Percentiles rank a stretch among this genome's conserved stretches.
phyloP scores from a whole-genome alignment of 2,888 invertebrate genomes.

The Atrina japonica region DNA sequence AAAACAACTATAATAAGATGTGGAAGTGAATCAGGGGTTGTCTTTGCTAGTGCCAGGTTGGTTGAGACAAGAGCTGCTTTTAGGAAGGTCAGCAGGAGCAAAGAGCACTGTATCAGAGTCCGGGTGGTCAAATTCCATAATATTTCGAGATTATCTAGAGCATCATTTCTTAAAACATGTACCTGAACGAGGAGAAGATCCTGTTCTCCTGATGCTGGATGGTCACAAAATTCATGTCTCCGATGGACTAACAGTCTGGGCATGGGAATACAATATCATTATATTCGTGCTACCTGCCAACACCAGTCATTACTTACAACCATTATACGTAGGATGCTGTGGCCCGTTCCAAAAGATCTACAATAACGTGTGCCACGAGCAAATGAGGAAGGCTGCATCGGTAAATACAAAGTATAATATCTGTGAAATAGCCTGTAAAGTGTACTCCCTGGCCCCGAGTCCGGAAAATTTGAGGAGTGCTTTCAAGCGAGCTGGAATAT shows the following conservation, averaged over 20 bases:
- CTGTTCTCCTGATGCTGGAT: conserved; percentile 12
- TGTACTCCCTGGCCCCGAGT: not conserved
- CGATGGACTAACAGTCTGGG: conserved; percentile 12
- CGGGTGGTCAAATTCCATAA: conserved; percentile 24
- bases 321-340: conserved; percentile 18
- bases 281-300: conserved; percentile 22
- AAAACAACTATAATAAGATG: conserved; percentile 20
- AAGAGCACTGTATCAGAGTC: conserved; percentile 9
- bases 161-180: conserved; percentile 44
- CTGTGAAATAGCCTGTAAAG: conserved; percentile 4
- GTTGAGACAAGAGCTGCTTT: conserved; percentile 16
- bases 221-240: conserved; percentile 14
- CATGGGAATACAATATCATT: conserved; percentile 8
- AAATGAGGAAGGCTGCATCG: not conserved
- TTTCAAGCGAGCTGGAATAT: conserved; percentile 3
- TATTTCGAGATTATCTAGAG: conserved; percentile 38
- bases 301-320: conserved; percentile 25
- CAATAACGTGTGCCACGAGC: conserved; percentile 12
- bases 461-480: conserved; percentile 2
- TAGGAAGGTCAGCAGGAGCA: conserved; percentile 21
- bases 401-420: conserved; percentile 18
- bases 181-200: conserved; percentile 24
- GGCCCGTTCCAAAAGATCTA: conserved; percentile 11
- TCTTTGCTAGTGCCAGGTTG: conserved; percentile 20
- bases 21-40: conserved; percentile 22